Conservation (phyloP, 2,888 invertebrate species). For the Drosophila crucigera region DNA sequence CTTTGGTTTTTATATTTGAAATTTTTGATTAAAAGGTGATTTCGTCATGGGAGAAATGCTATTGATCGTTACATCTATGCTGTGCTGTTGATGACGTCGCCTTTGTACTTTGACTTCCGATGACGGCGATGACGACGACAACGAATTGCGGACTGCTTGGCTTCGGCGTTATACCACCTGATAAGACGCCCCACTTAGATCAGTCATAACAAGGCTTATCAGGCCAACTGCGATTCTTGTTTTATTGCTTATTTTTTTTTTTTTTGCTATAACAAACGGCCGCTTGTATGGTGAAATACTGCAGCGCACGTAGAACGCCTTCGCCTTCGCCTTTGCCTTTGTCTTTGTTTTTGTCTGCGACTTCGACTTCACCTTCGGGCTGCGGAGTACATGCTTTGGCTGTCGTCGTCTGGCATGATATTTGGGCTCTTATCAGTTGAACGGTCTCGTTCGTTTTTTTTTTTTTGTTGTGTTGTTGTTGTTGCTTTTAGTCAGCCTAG, state of each 20-base stretch:
- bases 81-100: conserved; percentile 27
- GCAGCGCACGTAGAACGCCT: conserved; percentile 69
- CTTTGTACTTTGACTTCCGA: conserved; percentile 58
- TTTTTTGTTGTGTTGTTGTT: neutral
- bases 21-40: neutral
- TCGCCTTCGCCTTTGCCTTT: neutral
- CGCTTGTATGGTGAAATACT: conserved; percentile 65
- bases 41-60: conserved; percentile 19
- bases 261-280: conserved; percentile 11
- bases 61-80: conserved; percentile 33
- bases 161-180: conserved; percentile 27
- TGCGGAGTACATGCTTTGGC: conserved; percentile 49
- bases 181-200: conserved; percentile 63
- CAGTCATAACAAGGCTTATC: conserved; percentile 69
- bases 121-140: conserved; percentile 20
- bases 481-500: conserved; percentile 40
- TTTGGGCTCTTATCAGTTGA: conserved; percentile 55
- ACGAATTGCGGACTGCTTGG: neutral
- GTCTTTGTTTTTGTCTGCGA: conserved; percentile 1
- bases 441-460: neutral
- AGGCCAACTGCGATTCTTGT: neutral
- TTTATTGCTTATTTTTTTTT: too few relatives aligned
- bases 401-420: conserved; percentile 30
- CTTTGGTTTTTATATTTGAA: neutral
- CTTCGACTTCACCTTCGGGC: conserved; percentile 4